Base-by-base conservation (phyloP, 2,797 vertebrate species). In the Microctenopoma steveboyesi region DNA sequence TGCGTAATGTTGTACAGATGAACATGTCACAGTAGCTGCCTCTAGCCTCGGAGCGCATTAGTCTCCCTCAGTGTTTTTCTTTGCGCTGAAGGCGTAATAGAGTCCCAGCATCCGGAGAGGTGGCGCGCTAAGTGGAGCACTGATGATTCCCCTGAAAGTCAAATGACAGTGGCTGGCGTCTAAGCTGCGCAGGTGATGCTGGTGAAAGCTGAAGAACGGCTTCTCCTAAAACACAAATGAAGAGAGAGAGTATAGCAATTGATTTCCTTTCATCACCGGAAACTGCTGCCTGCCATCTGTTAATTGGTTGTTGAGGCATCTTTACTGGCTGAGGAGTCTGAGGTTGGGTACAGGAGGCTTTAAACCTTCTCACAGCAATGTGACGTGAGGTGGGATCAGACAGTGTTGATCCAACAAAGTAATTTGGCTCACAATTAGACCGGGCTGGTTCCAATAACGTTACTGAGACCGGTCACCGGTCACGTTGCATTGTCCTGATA, bases 131-230 rank as follows among this genome's bases (percentile, higher is more conserved):
- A 57, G 40, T n/a, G 42, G n/a, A 37, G 33, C 40, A 7, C 1
- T 48, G 46, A 70, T 42, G 49, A 50, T 58, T 64, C 49, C 55
- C 28, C 18, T 42, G 30, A 0, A 64, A 64, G 51, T 49, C 51
- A 50, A 54, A 39, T 22, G 45, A 0, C 27, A 30, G 30, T 12
- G 59, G 5, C 28, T 30, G 28, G 5, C 28, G 28, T 30, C 28
- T 30, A 4, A 7, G 18, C 27, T 39, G 4, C 35, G 33, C 53
- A 64, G 52, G 45, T 50, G 45, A 58, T 5, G 45, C 22, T 42
- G 59, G 58, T 49, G 52, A 54, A 37, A 55, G 45, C 3, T 52
- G 52, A 46, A 47, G 22, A 22, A 22, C 22, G 1, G 22, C 22
- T 22, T 22, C 22, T 22, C 22, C 22, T 22, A 22, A 22, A 22